Evolutionary conservation across 92 coral and sea anemone species (phyloP), one percentile per base, ranked within the genome.

Genomic region (Parazoanthus swiftii): DNA sequence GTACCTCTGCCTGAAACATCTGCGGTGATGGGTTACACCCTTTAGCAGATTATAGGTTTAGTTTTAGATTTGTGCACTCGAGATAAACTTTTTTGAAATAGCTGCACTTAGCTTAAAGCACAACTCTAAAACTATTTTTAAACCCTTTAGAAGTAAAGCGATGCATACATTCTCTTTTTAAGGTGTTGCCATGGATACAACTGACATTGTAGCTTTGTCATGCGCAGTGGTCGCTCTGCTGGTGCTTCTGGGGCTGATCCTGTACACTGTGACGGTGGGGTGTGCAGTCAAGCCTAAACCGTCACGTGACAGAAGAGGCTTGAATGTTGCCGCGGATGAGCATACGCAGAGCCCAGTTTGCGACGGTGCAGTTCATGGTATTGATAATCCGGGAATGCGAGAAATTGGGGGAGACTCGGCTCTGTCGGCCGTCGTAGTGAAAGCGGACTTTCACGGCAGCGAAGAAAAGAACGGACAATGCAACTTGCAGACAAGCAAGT

Each of bases 341-440:
- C 67, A 50, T 25, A 21, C 37, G 3, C 82, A 50, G 65, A 78
- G 37, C 63, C 37, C 54, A 38, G 78, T 42, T 29, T 5, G 29
- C 72, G 74, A 81, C 7, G 7, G 29, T 18, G 33, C 46, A 2
- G 36, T 15, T 48, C 38, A 48, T 46, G 87, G 87, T 14, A 15
- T 84, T 73, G 87, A 84, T 84, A 70, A 84, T 50, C 87, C 79
- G 44, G 87, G 54, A 46, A 84, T 84, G 87, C 38, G 39, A 8
- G 87, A 84, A 72, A 36, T 72, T 46, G 46, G 87, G 42, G 68
- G 10, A n/a, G 67, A 44, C 35, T 26, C 65, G 21, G 65, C 7
- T 6, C 36, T 18, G 67, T 48, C 87, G 29, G 67, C 11, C 39
- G 36, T 84, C 20, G 46, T 15, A 21, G 26, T 84, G 13, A 46